Evolutionary conservation across 2,888 invertebrate genomes (phyloP).

Genomic region (Aspidiotus rigidus): DNA sequence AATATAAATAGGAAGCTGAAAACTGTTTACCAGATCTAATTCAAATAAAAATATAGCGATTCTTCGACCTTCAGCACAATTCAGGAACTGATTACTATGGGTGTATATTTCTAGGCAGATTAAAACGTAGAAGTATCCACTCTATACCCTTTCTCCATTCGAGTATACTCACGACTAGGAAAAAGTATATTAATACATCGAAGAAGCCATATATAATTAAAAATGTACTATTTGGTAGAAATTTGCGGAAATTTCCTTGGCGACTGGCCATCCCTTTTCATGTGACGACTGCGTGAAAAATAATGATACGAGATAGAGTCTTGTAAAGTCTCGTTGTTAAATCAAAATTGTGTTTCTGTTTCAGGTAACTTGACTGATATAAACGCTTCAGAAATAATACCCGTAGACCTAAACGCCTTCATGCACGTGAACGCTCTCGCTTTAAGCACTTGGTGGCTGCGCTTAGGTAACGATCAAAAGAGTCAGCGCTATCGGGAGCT

Average conservation of each 20-base stretch:
- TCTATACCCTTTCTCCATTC: too few species aligned
- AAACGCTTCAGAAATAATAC: slow-evolving; percentile 58
- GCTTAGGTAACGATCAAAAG: slow-evolving; percentile 47
- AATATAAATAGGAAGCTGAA: too few species aligned
- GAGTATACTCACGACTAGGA: too few species aligned
- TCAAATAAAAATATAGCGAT: too few species aligned
- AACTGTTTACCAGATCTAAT: too few species aligned
- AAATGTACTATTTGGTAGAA: neutral
- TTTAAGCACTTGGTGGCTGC: slow-evolving; percentile 52
- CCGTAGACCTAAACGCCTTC: slow-evolving; percentile 74
- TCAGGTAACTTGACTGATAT: slow-evolving; percentile 51
- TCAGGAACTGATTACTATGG: too few species aligned
- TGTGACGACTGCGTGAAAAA: slow-evolving; percentile 5
- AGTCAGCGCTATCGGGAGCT: slow-evolving; percentile 48
- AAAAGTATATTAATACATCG: too few species aligned
- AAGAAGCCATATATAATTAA: too few species aligned
- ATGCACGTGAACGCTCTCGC: slow-evolving; percentile 59
- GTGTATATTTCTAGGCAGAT: too few species aligned
- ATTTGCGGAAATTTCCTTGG: neutral
- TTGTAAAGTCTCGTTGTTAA: neutral
- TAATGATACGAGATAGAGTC: neutral
- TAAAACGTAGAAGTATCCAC: too few species aligned
- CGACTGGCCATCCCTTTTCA: neutral
- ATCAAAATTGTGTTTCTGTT: neutral
- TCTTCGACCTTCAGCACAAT: too few species aligned